Evolutionary conservation across 1,140 invertebrate genomes (phyloP).

Genomic region (Manduca sexta): DNA sequence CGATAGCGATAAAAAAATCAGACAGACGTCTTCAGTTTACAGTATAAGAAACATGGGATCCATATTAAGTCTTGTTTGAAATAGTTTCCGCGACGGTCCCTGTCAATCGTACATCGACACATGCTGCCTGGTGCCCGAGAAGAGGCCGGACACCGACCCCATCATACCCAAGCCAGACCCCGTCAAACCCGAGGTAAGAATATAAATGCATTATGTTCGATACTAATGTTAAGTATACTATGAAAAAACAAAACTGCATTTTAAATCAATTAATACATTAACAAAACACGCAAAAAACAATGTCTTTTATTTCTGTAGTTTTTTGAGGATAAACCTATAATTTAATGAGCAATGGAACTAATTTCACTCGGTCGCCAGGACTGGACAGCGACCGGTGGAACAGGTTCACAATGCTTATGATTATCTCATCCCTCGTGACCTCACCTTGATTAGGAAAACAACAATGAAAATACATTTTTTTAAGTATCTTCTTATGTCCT

Average conservation of each 20-base stretch:
- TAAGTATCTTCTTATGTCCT: too few relatives aligned
- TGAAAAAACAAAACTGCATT: too few relatives aligned
- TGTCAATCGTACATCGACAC: slow-evolving; percentile 79
- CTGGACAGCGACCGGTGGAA: too few relatives aligned
- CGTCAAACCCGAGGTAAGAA: slow-evolving; percentile 13
- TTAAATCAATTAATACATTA: not conserved
- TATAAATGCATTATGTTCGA: not conserved
- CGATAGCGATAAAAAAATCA: not conserved
- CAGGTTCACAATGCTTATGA: too few relatives aligned
- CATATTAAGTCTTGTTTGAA: not conserved
- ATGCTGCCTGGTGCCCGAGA: slow-evolving; percentile 73
- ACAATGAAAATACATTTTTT: too few relatives aligned
- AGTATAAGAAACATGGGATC: not conserved
- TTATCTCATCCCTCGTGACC: too few relatives aligned
- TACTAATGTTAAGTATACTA: too few relatives aligned
- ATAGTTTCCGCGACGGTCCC: slow-evolving; percentile 64
- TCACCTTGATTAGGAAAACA: too few relatives aligned
- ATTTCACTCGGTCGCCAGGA: too few relatives aligned
- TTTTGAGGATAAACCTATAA: not conserved
- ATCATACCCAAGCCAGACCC: slow-evolving; percentile 42
- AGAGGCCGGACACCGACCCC: slow-evolving; percentile 22
- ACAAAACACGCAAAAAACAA: not conserved
- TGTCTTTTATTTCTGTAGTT: not conserved
- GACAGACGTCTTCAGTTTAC: too few relatives aligned
- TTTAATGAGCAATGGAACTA: not conserved